These are phyloP conservation scores for Carterocephalus palaemon DNA, from an alignment of 2,888 invertebrate species.

Conservation along the genomic window DNA sequence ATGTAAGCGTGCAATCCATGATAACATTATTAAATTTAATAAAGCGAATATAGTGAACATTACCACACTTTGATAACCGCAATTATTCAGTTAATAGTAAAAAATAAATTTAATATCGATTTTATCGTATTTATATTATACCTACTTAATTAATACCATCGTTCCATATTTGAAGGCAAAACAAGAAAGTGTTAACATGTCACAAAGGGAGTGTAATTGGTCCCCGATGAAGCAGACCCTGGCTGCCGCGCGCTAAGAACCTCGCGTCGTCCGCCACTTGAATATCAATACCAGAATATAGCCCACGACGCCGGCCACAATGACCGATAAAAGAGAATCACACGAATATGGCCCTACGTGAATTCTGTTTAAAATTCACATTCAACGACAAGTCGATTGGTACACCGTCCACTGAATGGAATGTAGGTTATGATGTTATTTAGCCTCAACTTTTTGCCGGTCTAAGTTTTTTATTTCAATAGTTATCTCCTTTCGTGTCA, in stretches of 20 bases:
- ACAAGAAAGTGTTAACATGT: constrained; percentile 17
- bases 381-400: constrained; percentile 53
- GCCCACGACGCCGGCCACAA: constrained; percentile 57
- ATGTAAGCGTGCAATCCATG: constrained; percentile 52
- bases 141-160: too few species aligned
- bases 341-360: constrained; percentile 69
- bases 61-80: constrained; percentile 20
- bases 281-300: constrained; percentile 75
- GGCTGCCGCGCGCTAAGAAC: constrained; percentile 59
- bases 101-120: neutral
- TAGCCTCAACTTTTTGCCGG: constrained; percentile 68
- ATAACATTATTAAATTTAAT: constrained; percentile 39
- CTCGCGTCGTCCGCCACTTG: constrained; percentile 61
- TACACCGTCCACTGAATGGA: constrained; percentile 61
- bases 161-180: too few species aligned
- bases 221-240: constrained; percentile 51
- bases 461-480: constrained; percentile 68
- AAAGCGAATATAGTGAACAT: constrained; percentile 8
- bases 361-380: constrained; percentile 71
- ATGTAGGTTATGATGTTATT: constrained; percentile 78
- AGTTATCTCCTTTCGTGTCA: constrained; percentile 74
- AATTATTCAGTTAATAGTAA: constrained; percentile 6
- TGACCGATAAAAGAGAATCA: constrained; percentile 73
- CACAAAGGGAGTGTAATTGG: constrained; percentile 52
- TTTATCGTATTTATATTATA: too few species aligned